Evolutionary conservation across 1,140 invertebrate genomes (phyloP).

Genomic region (Ladona fulva): DNA sequence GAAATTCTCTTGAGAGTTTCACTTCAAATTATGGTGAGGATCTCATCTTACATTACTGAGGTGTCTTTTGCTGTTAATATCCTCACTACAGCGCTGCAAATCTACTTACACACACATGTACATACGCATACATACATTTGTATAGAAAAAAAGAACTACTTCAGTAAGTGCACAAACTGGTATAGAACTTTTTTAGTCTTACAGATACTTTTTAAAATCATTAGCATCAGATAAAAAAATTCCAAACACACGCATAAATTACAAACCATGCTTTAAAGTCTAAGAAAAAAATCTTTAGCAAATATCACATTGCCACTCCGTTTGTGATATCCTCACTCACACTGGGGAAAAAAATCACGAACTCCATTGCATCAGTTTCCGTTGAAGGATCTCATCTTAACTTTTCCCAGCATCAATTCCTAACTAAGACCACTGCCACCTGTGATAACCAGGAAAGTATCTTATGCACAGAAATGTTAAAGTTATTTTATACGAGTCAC

Average conservation of each 20-base stretch:
- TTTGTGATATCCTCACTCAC: neutral
- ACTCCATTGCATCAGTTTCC: neutral
- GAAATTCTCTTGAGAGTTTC: no score
- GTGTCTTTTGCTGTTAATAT: no score
- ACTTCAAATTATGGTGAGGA: no score
- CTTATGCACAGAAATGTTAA: neutral
- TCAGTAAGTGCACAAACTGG: neutral
- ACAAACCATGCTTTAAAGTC: neutral
- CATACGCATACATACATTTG: no score
- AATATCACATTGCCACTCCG: neutral
- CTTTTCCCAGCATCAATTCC: neutral
- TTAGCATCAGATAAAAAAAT: constrained; percentile 6
- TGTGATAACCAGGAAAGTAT: constrained; percentile 6
- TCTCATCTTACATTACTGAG: no score
- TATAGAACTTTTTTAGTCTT: neutral
- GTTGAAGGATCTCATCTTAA: neutral
- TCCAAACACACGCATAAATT: neutral
- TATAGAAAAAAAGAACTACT: neutral
- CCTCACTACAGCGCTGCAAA: no score
- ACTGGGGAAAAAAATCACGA: neutral
- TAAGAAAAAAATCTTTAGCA: neutral
- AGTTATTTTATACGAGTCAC: neutral
- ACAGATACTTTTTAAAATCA: neutral
- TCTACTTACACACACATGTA: no score
- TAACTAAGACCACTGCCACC: neutral